Base-by-base conservation (phyloP, 1,140 invertebrate genomes). In the Atta colombica region DNA sequence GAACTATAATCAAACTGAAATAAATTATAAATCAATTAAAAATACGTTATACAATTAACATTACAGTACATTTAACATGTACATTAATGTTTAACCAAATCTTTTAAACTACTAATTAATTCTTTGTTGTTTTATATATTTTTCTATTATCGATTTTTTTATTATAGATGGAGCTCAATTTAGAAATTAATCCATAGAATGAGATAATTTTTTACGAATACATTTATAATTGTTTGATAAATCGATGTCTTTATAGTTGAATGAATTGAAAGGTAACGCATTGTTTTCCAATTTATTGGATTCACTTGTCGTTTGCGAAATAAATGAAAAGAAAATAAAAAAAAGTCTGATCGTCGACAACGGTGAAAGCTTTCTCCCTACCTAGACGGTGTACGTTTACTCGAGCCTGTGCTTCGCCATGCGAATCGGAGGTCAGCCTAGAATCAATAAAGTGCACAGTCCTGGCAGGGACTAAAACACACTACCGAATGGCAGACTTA, bases 401-500 rank as follows among this genome's bases (percentile, higher is more conserved):
- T 65, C 51, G 60, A 81, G 51, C 84, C 60, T 68, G 82, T 77
- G 53, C 49, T 71, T 86, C 69, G 71, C 84, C 84, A 85, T 88
- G 89, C 63, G 87, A 91, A 90, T 89, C 90, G 87, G 61, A 80
- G 90, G 90, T 91, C 90, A 91, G 89, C 89, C 82, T 89, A 77
- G 90, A 89, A 91, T 91, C 90, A 91, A 91, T 91, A 91, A 91
- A 91, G 88, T 89, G 90, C 90, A 91, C 88, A 86, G 75, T 91
- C 72, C 84, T 90, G 80, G 69, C 81, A 88, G 65, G 77, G 68
- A 87, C 84, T 78, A 89, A 87, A 87, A 87, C 75, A 80, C 82
- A 88, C 35, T 31, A n/a, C 28, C 39, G 75, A 69, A 49, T 60
- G 69, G 74, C 53, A 61, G 21, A 75, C 69, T 21, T 53, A 58